Percentiles rank a stretch among this genome's conserved stretches.
These are phyloP conservation scores for Denticeps clupeoides DNA, from an alignment of 2,797 vertebrate genomes.

Conservation along the genomic window DNA sequence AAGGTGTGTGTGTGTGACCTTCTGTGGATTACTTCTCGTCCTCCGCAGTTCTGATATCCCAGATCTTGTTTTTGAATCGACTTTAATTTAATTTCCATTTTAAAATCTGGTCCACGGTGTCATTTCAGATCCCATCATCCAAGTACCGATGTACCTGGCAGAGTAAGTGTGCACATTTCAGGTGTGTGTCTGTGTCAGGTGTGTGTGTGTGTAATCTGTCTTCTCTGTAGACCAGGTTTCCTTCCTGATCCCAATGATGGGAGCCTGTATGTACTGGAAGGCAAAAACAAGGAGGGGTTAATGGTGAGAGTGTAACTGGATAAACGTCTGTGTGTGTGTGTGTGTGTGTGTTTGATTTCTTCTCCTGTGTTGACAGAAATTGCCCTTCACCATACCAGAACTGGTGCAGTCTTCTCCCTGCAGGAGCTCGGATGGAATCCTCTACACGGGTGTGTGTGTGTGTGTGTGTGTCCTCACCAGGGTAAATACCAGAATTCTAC, in stretches of 20 bases:
- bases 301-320: conserved; percentile 64
- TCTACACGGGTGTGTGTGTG: conserved; percentile 75
- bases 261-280: conserved; percentile 83
- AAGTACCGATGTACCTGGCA: conserved; percentile 75
- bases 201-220: neutral
- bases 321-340: neutral
- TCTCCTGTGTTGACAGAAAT: conserved; percentile 56
- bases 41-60: no score
- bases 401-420: conserved; percentile 95
- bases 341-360: neutral
- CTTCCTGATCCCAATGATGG: conserved; percentile 93
- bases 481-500: no score
- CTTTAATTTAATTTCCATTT: neutral
- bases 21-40: no score
- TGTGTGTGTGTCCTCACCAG: neutral
- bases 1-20: conserved; percentile 56
- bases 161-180: conserved; percentile 70
- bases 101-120: no score
- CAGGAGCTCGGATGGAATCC: conserved; percentile 84
- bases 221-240: conserved; percentile 69
- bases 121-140: conserved; percentile 81
- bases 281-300: conserved; percentile 82
- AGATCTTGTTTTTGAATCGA: neutral
- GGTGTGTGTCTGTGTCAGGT: neutral
- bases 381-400: conserved; percentile 92